Evolutionary conservation across 2,797 vertebrate genomes (phyloP).

Genomic region (Microchirus variegatus): DNA sequence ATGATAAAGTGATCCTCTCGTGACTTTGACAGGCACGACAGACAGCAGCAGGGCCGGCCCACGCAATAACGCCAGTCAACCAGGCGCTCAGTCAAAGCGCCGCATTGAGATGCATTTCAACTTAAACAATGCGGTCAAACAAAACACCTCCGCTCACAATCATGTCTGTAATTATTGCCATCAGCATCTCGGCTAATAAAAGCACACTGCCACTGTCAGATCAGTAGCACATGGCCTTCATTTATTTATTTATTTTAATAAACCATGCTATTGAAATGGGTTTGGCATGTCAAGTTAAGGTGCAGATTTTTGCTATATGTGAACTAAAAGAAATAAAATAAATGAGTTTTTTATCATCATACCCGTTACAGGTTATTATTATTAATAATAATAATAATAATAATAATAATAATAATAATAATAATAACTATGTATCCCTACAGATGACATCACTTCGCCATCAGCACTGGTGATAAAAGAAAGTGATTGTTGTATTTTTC

Average conservation of each 20-base stretch:
- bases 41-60: constrained; percentile 87
- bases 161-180: constrained; percentile 64
- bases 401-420: too few species aligned
- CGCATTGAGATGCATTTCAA: constrained; percentile 59
- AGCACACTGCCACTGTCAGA: constrained; percentile 62
- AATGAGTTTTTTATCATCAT: too few species aligned
- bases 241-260: not conserved
- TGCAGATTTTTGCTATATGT: too few species aligned
- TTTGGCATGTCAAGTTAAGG: too few species aligned
- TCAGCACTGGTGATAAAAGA: too few species aligned
- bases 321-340: too few species aligned
- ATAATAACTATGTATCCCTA: too few species aligned
- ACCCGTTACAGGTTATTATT: too few species aligned
- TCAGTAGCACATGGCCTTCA: constrained; percentile 5
- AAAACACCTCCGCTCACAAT: constrained; percentile 54
- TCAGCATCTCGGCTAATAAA: constrained; percentile 62
- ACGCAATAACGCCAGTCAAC: constrained; percentile 88
- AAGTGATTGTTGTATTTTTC: too few species aligned
- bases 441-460: too few species aligned
- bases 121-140: constrained; percentile 64
- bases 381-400: too few species aligned
- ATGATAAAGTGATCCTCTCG: constrained; percentile 98
- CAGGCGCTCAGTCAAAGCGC: constrained; percentile 62
- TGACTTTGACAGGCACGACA: constrained; percentile 87
- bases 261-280: too few species aligned